Evolutionary conservation across 2,113 vertebrate genomes (phyloP).

Genomic region (Pollimyrus isidori): DNA sequence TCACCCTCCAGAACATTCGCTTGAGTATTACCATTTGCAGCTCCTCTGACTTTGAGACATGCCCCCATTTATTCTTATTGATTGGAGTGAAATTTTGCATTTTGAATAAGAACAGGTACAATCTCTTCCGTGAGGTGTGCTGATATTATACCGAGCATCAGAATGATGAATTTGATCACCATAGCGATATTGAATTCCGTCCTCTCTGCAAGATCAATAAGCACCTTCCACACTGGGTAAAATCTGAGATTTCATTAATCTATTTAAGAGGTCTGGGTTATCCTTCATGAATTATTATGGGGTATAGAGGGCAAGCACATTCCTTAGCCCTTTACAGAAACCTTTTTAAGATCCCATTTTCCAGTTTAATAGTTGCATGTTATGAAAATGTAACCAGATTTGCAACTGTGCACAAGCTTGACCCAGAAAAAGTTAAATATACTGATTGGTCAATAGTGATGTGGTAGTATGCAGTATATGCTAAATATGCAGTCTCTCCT

Average conservation of each 20-base stretch:
- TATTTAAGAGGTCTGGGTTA: conserved; percentile 52
- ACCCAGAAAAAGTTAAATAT: background rate
- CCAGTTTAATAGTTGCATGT: conserved; percentile 23
- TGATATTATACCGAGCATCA: conserved; percentile 45
- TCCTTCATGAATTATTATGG: conserved; percentile 56
- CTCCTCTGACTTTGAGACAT: conserved; percentile 50
- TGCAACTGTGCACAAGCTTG: background rate
- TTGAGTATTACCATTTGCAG: conserved; percentile 26
- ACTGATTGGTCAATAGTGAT: background rate
- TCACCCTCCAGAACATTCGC: conserved; percentile 29
- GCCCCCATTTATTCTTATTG: conserved; percentile 36
- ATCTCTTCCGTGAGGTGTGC: conserved; percentile 41
- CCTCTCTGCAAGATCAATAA: conserved; percentile 52
- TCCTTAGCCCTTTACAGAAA: conserved; percentile 39
- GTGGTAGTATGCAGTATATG: conserved; percentile 17
- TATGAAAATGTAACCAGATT: conserved; percentile 10
- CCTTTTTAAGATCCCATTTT: conserved; percentile 40
- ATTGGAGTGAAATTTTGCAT: conserved; percentile 29
- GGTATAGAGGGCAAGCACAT: conserved; percentile 54
- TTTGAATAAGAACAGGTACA: conserved; percentile 39
- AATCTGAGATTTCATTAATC: conserved; percentile 66
- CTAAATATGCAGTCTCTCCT: background rate
- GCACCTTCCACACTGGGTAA: conserved; percentile 47
- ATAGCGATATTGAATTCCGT: conserved; percentile 54
- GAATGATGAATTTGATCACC: conserved; percentile 58